Evolutionary conservation across 2,888 invertebrate genomes (phyloP).

Genomic region (Dinocampus coccinellae): DNA sequence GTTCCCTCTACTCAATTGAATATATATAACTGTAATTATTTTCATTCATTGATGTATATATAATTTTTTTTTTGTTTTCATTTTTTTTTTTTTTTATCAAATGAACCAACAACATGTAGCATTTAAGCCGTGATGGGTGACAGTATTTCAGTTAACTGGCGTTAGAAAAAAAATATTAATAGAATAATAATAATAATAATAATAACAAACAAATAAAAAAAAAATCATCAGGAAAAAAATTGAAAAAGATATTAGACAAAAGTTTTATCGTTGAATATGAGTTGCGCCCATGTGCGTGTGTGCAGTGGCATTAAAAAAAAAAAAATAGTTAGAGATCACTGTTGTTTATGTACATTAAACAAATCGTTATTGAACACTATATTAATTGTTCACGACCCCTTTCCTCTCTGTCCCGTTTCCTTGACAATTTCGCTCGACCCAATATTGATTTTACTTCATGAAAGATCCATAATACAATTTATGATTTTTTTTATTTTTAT

Average conservation of each 20-base stretch:
- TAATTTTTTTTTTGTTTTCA: slow-evolving; percentile 3
- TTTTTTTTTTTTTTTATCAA: too few species aligned
- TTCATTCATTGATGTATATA: slow-evolving; percentile 19
- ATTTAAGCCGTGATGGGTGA: slow-evolving; percentile 43
- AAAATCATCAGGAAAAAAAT: slow-evolving; percentile 28
- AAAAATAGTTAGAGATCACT: slow-evolving; percentile 53
- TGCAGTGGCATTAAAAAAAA: slow-evolving; percentile 62
- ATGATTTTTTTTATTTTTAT: background rate
- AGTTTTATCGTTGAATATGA: slow-evolving; percentile 62
- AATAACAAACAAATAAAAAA: slow-evolving; percentile 30
- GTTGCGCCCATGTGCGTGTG: slow-evolving; percentile 58
- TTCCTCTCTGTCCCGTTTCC: too few species aligned
- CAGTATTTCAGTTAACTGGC: slow-evolving; percentile 65
- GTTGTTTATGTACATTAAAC: slow-evolving; percentile 55
- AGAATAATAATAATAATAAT: too few species aligned
- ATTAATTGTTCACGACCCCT: slow-evolving; percentile 45
- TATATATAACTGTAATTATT: slow-evolving; percentile 9
- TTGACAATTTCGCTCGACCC: slow-evolving; percentile 31
- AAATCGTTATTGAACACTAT: slow-evolving; percentile 36
- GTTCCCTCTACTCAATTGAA: background rate
- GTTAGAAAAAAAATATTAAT: slow-evolving; percentile 53
- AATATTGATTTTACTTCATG: background rate
- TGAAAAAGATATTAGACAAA: slow-evolving; percentile 48
- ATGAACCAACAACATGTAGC: slow-evolving; percentile 29
- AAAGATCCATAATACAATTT: slow-evolving; percentile 23